These are phyloP conservation scores for Eupithecia exiguata DNA, from an alignment of 2,888 invertebrate species.

Conservation along the genomic window DNA sequence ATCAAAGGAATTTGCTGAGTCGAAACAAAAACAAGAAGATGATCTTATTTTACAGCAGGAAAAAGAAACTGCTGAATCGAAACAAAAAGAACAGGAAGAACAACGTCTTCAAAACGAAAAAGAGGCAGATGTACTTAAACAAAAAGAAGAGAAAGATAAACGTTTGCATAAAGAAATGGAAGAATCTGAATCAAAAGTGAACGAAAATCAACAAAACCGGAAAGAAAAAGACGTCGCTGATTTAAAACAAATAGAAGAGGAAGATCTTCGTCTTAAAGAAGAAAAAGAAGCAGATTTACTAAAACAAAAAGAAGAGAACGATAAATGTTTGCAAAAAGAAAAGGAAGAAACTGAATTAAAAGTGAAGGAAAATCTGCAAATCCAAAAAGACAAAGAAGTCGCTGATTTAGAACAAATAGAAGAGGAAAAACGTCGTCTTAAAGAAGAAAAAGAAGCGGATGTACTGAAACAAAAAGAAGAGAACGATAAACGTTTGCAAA, in stretches of 20 bases:
- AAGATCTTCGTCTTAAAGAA: neutral
- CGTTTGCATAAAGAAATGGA: neutral
- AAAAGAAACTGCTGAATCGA: neutral
- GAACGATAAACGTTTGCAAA: neutral
- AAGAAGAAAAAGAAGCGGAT: slow-evolving; percentile 6
- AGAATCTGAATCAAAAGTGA: neutral
- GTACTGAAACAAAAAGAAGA: slow-evolving; percentile 10
- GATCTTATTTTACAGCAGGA: neutral
- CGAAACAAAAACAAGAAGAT: neutral
- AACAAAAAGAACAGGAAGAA: slow-evolving; percentile 31
- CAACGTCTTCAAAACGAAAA: neutral
- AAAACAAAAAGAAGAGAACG: neutral
- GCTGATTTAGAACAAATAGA: too few species aligned
- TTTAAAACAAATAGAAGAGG: neutral
- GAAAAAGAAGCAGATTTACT: neutral
- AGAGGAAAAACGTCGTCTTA: neutral
- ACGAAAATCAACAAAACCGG: neutral
- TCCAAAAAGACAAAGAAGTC: too few species aligned
- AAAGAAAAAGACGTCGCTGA: neutral
- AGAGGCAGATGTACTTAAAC: slow-evolving; percentile 17
- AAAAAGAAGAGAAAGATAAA: neutral
- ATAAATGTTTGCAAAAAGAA: neutral
- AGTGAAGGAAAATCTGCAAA: too few species aligned
- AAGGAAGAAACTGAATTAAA: neutral
- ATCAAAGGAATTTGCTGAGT: neutral